phyloP scores from a whole-genome alignment of 2,888 invertebrate genomes.

The Dasysyrphus tricinctus region DNA sequence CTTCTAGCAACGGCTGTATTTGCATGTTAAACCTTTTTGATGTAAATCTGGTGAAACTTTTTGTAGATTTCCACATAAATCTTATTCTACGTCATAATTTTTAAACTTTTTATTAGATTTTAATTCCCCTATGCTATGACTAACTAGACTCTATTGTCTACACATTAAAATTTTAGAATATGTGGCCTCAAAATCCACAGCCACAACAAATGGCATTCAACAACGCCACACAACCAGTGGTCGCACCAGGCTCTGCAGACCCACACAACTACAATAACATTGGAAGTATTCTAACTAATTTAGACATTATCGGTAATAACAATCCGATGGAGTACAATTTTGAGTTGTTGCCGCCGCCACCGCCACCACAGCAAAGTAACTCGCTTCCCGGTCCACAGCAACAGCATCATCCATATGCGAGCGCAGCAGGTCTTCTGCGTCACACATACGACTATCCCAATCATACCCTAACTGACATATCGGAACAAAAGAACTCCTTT shows the following conservation, averaged over 20 bases:
- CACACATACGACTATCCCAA: slow-evolving; percentile 79
- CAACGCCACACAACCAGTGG: slow-evolving; percentile 62
- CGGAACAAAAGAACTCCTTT: slow-evolving; percentile 82
- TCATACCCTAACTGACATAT: slow-evolving; percentile 78
- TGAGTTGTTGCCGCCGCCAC: slow-evolving; percentile 80
- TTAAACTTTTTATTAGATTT: neutral
- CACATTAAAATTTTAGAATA: slow-evolving; percentile 77
- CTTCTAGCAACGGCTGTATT: too few relatives aligned
- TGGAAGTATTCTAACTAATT: slow-evolving; percentile 83
- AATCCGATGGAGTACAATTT: slow-evolving; percentile 83
- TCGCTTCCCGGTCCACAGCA: slow-evolving; percentile 76
- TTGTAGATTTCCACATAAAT: too few relatives aligned
- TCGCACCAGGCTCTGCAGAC: slow-evolving; percentile 76
- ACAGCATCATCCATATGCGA: slow-evolving; percentile 77
- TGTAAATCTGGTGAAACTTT: too few relatives aligned
- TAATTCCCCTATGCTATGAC: neutral
- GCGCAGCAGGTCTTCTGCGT: slow-evolving; percentile 79
- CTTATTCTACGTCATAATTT: neutral
- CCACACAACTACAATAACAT: slow-evolving; percentile 83
- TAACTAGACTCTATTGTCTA: neutral
- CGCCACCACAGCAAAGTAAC: slow-evolving; percentile 75
- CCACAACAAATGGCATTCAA: slow-evolving; percentile 73
- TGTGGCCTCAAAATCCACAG: slow-evolving; percentile 80
- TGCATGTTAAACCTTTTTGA: too few relatives aligned
- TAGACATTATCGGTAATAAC: slow-evolving; percentile 82